phyloP scores from a whole-genome alignment of 2,113 vertebrate genomes.

The Acrocephalus kingi region DNA sequence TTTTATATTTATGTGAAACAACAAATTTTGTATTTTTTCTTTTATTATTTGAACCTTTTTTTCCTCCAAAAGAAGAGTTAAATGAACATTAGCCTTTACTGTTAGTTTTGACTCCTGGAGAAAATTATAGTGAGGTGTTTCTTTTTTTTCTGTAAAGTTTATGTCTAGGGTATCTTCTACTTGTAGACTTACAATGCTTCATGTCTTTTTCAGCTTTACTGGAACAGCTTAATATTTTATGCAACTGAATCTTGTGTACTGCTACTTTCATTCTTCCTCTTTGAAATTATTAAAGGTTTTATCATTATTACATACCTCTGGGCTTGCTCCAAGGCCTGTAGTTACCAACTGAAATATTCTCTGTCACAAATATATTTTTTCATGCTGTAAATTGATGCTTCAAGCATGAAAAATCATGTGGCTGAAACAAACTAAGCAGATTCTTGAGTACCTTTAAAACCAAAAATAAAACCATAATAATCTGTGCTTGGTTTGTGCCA shows the following conservation, averaged over 20 bases:
- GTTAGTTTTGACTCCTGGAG: neutral
- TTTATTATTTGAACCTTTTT: neutral
- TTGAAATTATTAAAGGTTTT: neutral
- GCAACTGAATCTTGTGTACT: neutral
- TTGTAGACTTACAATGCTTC: neutral
- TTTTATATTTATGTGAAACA: neutral
- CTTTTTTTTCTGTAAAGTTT: neutral
- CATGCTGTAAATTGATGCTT: neutral
- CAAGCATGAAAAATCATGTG: neutral
- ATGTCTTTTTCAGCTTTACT: neutral
- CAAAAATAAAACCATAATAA: neutral
- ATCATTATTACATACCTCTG: neutral
- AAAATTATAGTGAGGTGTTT: neutral
- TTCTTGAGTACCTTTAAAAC: neutral
- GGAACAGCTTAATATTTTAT: neutral
- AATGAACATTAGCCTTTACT: neutral
- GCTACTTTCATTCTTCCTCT: neutral
- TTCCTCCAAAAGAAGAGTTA: neutral
- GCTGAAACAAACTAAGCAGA: neutral
- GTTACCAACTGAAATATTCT: neutral
- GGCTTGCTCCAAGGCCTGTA: neutral
- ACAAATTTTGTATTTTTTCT: neutral
- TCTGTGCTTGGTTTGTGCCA: neutral
- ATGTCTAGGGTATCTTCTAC: neutral
- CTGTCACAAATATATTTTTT: neutral